These are phyloP conservation scores for Oplegnathus fasciatus DNA, from an alignment of 2,113 vertebrate species.

Conservation along the genomic window DNA sequence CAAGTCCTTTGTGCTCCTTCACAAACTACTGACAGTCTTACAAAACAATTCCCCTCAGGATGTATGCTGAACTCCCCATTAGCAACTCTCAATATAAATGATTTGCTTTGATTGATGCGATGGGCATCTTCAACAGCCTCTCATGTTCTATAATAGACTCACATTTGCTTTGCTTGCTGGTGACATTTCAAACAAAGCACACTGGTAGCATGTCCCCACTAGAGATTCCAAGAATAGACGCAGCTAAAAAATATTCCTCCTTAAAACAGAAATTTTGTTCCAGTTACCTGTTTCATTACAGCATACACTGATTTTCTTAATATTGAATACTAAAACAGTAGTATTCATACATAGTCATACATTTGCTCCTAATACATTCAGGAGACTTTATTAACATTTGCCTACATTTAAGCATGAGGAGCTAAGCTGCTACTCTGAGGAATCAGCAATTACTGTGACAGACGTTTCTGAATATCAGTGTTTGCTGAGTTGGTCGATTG, in stretches of 20 bases:
- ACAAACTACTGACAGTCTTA: slow-evolving; percentile 29
- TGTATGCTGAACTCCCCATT: neutral
- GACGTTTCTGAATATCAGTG: neutral
- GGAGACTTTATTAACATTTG: slow-evolving; percentile 10
- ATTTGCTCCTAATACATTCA: slow-evolving; percentile 11
- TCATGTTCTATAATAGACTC: slow-evolving; percentile 19
- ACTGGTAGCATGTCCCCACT: neutral
- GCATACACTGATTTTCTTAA: slow-evolving; percentile 19
- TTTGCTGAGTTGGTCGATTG: slow-evolving; percentile 1
- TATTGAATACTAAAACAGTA: neutral
- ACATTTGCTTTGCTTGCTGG: slow-evolving; percentile 12
- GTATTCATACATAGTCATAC: too few relatives aligned
- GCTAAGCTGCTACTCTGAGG: neutral
- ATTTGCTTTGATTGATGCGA: slow-evolving; percentile 36
- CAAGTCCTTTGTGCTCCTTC: slow-evolving; percentile 29
- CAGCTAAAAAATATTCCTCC: neutral
- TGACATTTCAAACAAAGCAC: slow-evolving; percentile 28
- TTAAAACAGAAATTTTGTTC: neutral
- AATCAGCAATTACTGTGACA: slow-evolving; percentile 10
- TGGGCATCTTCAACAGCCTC: slow-evolving; percentile 26
- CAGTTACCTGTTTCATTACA: slow-evolving; percentile 1
- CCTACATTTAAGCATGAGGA: neutral
- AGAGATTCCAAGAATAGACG: slow-evolving; percentile 17
- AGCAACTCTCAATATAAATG: slow-evolving; percentile 8
- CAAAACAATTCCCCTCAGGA: neutral